A percentile compares a stretch with the other conserved stretches of the same genome.
Evolutionary conservation across 2,113 vertebrate species (phyloP).

Genomic region (Genyomyrus donnyi): DNA sequence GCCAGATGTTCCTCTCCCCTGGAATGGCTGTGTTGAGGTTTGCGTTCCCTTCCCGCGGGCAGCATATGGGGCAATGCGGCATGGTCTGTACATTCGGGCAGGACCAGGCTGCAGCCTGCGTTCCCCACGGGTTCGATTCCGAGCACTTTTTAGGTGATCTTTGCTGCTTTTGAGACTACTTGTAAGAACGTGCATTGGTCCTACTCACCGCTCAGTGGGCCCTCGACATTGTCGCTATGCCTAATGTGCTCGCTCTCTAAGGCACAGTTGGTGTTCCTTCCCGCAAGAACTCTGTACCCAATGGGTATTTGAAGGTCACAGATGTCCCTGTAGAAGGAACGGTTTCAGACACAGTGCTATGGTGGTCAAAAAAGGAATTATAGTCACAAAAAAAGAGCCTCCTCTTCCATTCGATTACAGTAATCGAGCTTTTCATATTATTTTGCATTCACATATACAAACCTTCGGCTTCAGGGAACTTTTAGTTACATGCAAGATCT

Average conservation of each 20-base stretch:
- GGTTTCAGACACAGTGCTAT: not conserved
- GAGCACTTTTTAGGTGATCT: not conserved
- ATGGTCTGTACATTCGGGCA: not conserved
- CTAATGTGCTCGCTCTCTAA: not conserved
- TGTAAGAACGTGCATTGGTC: not conserved
- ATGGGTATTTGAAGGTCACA: not conserved
- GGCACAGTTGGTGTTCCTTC: not conserved
- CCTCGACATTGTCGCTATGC: not conserved
- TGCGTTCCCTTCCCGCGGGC: constrained; percentile 12
- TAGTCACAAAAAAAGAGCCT: not conserved
- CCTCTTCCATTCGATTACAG: not conserved
- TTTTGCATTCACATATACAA: not conserved
- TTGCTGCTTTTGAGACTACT: not conserved
- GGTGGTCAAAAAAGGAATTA: not conserved
- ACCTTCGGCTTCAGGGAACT: not conserved
- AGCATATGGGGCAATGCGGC: not conserved
- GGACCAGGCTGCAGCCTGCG: not conserved
- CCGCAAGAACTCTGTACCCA: not conserved
- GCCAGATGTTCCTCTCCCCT: constrained; percentile 63
- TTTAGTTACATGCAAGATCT: not conserved
- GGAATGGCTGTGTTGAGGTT: constrained; percentile 37
- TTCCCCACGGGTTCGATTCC: not conserved
- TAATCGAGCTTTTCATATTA: not conserved
- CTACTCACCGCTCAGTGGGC: not conserved
- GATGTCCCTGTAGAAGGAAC: not conserved